A percentile compares a stretch with the other conserved stretches of the same genome.
Evolutionary conservation across 2,113 vertebrate genomes (phyloP).

Genomic region (Prinia subflava): DNA sequence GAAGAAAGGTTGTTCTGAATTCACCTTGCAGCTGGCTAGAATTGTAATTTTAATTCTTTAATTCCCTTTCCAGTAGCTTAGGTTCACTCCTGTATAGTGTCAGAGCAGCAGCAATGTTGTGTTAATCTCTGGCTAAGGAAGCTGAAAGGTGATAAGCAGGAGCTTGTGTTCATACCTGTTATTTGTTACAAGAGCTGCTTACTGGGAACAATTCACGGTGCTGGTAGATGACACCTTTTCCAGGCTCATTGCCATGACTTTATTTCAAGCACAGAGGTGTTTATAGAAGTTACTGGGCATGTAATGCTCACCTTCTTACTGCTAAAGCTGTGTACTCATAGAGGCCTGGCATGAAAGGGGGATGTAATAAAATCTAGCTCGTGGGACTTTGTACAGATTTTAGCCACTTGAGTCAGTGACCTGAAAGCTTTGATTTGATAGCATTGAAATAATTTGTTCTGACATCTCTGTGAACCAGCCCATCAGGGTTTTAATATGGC

Average conservation of each 20-base stretch:
- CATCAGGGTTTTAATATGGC: not conserved
- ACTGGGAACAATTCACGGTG: not conserved
- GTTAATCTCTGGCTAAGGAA: not conserved
- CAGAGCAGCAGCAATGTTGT: not conserved
- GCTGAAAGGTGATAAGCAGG: not conserved
- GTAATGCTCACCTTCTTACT: not conserved
- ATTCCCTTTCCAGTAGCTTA: not conserved
- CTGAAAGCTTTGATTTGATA: constrained; percentile 1
- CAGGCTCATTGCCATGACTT: not conserved
- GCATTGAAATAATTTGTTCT: not conserved
- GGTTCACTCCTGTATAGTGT: not conserved
- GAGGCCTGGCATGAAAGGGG: not conserved
- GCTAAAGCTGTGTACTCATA: not conserved
- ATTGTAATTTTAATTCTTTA: not conserved
- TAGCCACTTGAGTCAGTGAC: not conserved
- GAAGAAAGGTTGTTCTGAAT: not conserved
- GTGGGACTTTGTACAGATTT: not conserved
- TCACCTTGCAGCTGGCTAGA: not conserved
- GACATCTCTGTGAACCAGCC: not conserved
- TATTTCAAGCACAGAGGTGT: not conserved
- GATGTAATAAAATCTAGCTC: not conserved
- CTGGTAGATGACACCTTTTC: not conserved
- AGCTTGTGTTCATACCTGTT: not conserved
- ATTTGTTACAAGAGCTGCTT: not conserved
- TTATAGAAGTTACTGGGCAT: not conserved